phyloP scores from a whole-genome alignment of 2,888 invertebrate species.

The Micoletzkya japonica region DNA sequence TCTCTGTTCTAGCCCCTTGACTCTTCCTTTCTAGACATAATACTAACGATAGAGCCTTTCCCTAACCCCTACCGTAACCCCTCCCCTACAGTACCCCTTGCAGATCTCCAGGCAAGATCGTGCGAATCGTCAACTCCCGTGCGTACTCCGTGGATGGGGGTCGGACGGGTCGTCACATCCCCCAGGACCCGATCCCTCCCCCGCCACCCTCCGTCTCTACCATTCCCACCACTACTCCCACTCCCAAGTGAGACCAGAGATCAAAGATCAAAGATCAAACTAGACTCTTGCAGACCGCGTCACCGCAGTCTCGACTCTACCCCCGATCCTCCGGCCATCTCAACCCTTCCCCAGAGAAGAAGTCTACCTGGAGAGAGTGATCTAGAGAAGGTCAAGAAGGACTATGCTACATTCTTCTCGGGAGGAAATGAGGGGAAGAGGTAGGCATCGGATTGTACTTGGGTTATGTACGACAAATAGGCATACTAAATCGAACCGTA shows the following conservation, averaged over 20 bases:
- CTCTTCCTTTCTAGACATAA: no score
- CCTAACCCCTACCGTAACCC: no score
- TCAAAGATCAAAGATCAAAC: neutral
- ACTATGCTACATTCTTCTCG: neutral
- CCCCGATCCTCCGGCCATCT: neutral
- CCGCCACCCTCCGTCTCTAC: neutral
- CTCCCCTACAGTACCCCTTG: no score
- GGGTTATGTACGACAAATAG: no score
- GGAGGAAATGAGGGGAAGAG: no score
- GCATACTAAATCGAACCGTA: no score
- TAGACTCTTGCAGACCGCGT: neutral
- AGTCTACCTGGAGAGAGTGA: neutral
- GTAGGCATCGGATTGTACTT: no score
- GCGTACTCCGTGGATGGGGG: slow-evolving; percentile 18
- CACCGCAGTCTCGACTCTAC: neutral
- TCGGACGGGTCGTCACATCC: neutral
- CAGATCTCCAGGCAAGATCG: slow-evolving; percentile 20
- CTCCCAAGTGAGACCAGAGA: neutral
- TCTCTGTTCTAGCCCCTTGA: no score
- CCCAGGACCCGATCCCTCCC: neutral
- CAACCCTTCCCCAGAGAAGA: neutral
- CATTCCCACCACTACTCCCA: neutral
- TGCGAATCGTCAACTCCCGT: slow-evolving; percentile 20
- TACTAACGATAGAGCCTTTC: no score
- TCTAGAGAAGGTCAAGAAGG: neutral